Base-by-base conservation (phyloP, 2,113 vertebrate species). In the Oenanthe oenanthe region DNA sequence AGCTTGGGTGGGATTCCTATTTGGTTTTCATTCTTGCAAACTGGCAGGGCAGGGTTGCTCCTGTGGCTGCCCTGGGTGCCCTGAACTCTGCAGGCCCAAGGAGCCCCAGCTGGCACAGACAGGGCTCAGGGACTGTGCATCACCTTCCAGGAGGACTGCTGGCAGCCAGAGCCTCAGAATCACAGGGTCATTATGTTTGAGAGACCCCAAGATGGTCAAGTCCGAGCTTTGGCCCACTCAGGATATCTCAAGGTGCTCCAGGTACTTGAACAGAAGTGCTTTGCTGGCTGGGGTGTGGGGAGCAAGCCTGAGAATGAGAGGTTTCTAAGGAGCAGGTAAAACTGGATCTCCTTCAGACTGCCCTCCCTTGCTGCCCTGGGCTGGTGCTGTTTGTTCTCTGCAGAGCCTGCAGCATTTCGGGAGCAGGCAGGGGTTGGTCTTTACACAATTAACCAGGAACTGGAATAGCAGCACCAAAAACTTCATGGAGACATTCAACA, bases 1-100 rank as follows among this genome's bases (percentile, higher is more conserved):
- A 95, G 66, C 85, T 95, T 85, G 85, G 85, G 91, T 88, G 94
- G 91, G 93, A 91, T 80, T n/a, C 88, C 14, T 53, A 42, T 66
- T 77, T 48, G 62, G 58, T 66, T 73, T 53, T 91, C 71, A 11
- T 40, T 56, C 75, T 36, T 36, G 38, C 78, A 47, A 18, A 29
- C 50, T 14, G 43, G 60, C 51, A 62, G 68, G 32, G 54, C 54
- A 56, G 61, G 18, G 56, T 4, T 12, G 63, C 3, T 54, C 47
- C 9, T 15, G 40, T 40, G 9, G 43, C 58, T 51, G 0, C 81
- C 25, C 61, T 2, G 63, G 26, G 81, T 76, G 58, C 43, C 58
- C 31, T 15, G 79, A 6, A 42, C 73, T 40, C 18, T 48, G 85
- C 43, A 6, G 3, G 2, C 10, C 84, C 36, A 17, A 1, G 0